phyloP scores from a whole-genome alignment of 2,888 invertebrate genomes.

The Ichneumoninae sp. region DNA sequence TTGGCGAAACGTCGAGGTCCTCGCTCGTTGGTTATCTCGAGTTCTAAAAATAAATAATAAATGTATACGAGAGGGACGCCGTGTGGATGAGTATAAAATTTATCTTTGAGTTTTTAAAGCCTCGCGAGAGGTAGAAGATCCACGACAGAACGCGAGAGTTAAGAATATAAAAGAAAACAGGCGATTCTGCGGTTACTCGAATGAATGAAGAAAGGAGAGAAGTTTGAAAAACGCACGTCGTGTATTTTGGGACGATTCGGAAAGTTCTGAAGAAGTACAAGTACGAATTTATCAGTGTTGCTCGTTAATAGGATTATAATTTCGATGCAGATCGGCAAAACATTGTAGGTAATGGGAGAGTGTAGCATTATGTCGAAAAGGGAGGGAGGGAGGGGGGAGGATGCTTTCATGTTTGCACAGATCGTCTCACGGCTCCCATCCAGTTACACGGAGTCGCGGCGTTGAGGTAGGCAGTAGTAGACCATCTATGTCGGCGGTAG shows the following conservation, averaged over 20 bases:
- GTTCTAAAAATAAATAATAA: constrained; percentile 47
- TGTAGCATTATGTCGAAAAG: not conserved
- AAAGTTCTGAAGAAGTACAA: not conserved
- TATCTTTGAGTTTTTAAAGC: constrained; percentile 33
- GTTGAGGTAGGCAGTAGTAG: constrained; percentile 55
- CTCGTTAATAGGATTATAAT: not conserved
- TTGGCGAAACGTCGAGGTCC: constrained; percentile 19
- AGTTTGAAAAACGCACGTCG: too few species aligned
- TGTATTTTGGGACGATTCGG: too few species aligned
- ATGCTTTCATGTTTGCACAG: constrained; percentile 21
- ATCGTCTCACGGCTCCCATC: constrained; percentile 13
- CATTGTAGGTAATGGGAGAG: not conserved
- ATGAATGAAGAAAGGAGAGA: too few species aligned
- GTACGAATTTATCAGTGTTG: not conserved
- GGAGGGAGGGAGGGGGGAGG: not conserved
- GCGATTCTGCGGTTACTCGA: not conserved
- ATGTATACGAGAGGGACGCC: not conserved
- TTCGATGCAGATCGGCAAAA: not conserved
- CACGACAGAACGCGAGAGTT: not conserved
- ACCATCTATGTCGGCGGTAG: constrained; percentile 52
- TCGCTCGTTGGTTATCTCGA: constrained; percentile 35
- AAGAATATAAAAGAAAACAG: not conserved
- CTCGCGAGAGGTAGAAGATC: not conserved
- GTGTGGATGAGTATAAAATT: constrained; percentile 20
- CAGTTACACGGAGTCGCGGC: constrained; percentile 15